Base-by-base conservation (phyloP, 1,140 invertebrate genomes). In the Antheraea pernyi region DNA sequence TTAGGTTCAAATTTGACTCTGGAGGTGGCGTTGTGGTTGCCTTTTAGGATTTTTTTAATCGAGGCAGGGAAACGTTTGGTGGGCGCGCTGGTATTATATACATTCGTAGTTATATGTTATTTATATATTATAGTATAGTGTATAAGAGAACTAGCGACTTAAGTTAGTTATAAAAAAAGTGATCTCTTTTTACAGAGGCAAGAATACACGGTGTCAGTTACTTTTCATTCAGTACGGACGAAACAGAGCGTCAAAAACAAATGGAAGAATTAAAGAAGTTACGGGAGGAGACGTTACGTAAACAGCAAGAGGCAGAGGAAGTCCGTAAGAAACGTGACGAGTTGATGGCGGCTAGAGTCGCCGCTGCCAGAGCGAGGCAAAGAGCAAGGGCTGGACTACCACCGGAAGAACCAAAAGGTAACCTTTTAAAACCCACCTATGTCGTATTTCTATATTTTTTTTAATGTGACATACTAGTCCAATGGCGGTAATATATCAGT, bases 191-290 rank as follows among this genome's bases (percentile, higher is more conserved):
- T 93, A 9, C 88, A 96, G 96, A 99, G 94, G 96, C 97, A 0
- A 93, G 98, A 72, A 93, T 95, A 2, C 98, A 99, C 85, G 98
- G 98, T 81, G 97, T 98, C 13, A 96, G 96, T 19, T 99, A 97
- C 85, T 98, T 96, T 90, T 94, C 95, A 11, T 98, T 99, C 87
- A 97, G 97, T 9, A 96, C 95, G 60, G 97, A 98, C 77, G 97
- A 98, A 77, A 93, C 94, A 7, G 93, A 96, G 79, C 94, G 98
- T 74, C 85, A 91, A 2, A 94, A 95, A 69, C 97, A 99, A 82
- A 97, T 98, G 92, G 94, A 95, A 42, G 95, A 95, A 69, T 91
- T 99, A 58, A 90, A 94, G 18, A 94, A 95, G 74, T 82, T 96
- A 11, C 93, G 97, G 18, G 93, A 96, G 72, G 94, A 97, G 81